phyloP scores from a whole-genome alignment of 2,888 invertebrate genomes.

The Acrobasis repandana region DNA sequence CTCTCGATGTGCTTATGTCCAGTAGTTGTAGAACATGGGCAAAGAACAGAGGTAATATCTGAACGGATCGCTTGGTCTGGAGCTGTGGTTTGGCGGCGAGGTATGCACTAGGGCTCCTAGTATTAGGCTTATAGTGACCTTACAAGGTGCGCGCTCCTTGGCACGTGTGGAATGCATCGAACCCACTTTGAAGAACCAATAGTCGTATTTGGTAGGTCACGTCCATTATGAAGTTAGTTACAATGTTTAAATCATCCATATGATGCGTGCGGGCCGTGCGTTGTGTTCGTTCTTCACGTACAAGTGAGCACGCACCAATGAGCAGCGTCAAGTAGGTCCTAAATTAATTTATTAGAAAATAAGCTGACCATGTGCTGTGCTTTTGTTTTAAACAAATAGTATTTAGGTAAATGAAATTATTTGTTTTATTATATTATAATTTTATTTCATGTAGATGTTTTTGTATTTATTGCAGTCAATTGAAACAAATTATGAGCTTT shows the following conservation, averaged over 20 bases:
- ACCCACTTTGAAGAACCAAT: neutral
- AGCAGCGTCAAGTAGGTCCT: constrained; percentile 69
- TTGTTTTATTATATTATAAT: constrained; percentile 62
- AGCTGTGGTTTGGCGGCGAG: constrained; percentile 40
- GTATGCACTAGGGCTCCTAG: constrained; percentile 74
- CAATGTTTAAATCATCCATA: neutral
- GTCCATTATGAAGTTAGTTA: neutral
- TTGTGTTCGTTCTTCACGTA: neutral
- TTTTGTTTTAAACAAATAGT: constrained; percentile 81
- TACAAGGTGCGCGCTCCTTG: constrained; percentile 1
- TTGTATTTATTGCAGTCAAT: constrained; percentile 78
- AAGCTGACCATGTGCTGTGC: constrained; percentile 83
- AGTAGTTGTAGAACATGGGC: constrained; percentile 67
- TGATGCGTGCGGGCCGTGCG: neutral
- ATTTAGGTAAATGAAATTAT: constrained; percentile 76
- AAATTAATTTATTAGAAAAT: constrained; percentile 74
- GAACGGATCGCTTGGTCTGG: constrained; percentile 25
- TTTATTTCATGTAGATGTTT: constrained; percentile 62
- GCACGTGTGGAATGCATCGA: constrained; percentile 30
- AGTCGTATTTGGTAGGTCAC: neutral
- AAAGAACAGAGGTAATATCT: constrained; percentile 24
- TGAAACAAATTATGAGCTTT: constrained; percentile 68
- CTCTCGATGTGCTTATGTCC: constrained; percentile 80
- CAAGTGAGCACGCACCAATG: constrained; percentile 22
- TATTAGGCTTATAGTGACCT: constrained; percentile 69